Evolutionary conservation across 1,140 invertebrate species (phyloP), one percentile per base, ranked within the genome.

Genomic region (Brachionus angularis): DNA sequence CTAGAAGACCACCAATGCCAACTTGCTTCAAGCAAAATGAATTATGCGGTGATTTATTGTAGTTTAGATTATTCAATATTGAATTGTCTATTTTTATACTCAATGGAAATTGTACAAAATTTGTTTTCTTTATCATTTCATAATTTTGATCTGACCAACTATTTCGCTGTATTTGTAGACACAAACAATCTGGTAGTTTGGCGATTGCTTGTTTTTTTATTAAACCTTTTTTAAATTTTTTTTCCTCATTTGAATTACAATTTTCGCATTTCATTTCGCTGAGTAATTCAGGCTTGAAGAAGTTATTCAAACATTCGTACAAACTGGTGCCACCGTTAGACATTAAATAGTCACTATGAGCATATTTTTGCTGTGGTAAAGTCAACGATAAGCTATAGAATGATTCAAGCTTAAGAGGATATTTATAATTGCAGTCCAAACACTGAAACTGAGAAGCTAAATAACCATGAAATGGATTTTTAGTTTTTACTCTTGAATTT

Each of bases 191-290:
- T 47, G 62, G 62, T 10, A 67, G 42, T 23, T 67, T 67, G 18
- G 62, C 62, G 23, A 67, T 67, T 0, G 62, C 62, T 67, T 67
- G 62, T 31, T 42, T 18, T 31, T 67, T 67, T 18, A 67, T 23
- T 21, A 67, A 34, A 7, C 62, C 62, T 12, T 36, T 46, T 23
- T 31, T 67, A 16, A 14, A 18, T 27, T 29, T 27, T 27, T 1
- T 47, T 2, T 10, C 34, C 62, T 7, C 10, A 16, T 50, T 67
- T 67, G 1, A 12, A n/a, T n/a, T 23, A 67, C 62, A 67, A 47
- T 67, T 67, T 50, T 67, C 62, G 29, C 62, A 67, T 67, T 67
- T 67, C 62, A 67, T 67, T 47, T 50, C 62, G 12, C 1, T 10
- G 2, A 67, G n/a, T 23, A 67, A 25, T 67, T 67, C 62, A 4